Percentiles rank a stretch among this genome's conserved stretches.
Conservation (phyloP, 2,797 vertebrate species). For the Parauchenoglanis ngamensis region DNA sequence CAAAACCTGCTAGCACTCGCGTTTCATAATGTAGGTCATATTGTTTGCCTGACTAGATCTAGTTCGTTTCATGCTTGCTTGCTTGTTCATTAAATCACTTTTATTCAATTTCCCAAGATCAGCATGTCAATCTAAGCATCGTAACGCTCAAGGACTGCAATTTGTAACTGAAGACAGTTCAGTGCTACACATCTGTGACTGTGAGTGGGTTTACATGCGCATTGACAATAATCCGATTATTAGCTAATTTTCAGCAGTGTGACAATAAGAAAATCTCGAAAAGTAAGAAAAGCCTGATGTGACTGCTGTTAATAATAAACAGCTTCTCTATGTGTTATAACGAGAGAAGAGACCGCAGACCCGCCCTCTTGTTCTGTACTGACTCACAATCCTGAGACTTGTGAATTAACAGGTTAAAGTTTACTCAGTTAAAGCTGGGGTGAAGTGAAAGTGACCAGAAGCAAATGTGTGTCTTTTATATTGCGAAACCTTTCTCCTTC, state of each 20-base stretch:
- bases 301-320: too few relatives aligned
- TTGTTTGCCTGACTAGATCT: too few relatives aligned
- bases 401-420: too few relatives aligned
- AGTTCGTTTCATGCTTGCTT: neutral
- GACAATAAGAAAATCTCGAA: neutral
- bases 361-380: too few relatives aligned
- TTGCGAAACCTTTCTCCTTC: too few relatives aligned
- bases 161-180: neutral
- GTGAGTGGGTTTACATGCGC: neutral
- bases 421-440: too few relatives aligned
- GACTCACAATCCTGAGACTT: neutral
- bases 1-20: too few relatives aligned
- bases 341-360: neutral
- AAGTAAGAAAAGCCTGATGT: neutral
- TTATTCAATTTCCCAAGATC: neutral
- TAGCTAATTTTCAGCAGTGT: neutral
- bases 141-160: neutral
- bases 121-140: neutral
- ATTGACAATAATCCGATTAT: neutral
- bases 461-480: too few relatives aligned
- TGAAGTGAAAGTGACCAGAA: too few relatives aligned
- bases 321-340: neutral
- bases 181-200: neutral
- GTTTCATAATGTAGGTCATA: too few relatives aligned
- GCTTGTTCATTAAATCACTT: neutral